Evolutionary conservation across 2,888 invertebrate species (phyloP), one percentile per base, ranked within the genome.

Genomic region (Agrotis segetum): DNA sequence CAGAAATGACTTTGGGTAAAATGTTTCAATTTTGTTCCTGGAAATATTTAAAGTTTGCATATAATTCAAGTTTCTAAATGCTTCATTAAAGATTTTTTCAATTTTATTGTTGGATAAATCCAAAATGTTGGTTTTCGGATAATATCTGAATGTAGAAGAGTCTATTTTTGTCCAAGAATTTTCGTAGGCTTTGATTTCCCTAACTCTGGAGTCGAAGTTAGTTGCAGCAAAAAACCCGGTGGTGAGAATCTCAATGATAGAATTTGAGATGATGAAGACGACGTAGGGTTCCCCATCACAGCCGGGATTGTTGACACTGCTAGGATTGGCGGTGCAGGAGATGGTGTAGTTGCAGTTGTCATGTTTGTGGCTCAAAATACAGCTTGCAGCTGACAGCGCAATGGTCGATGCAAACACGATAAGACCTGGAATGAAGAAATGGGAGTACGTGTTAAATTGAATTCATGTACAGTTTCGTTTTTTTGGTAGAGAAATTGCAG

Each of bases 131-230:
- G 79, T 82, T 74, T 91, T 92, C 0, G 88, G 24, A 70, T 92
- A 95, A 74, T 93, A 95, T 72, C 90, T 88, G 59, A 95, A 92
- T 60, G 75, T 56, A 7, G 83, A 66, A 4, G 80, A 58, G 17
- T 90, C 89, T 21, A 96, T 87, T 1, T 64, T 77, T 0, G 24
- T 59, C 94, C 95, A 95, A 2, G 63, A 68, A 73, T 93, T 94
- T 40, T 79, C 69, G 2, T 63, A 21, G 0, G 89, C 92, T 70
- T 77, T 85, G 14, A 96, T 86, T 65, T 72, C 81, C 50, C 91
- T 88, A n/a, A 96, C 94, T 71, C 91, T 87, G 2, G 88, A 83
- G 71, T 95, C 95, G 24, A 95, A 96, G 77, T 95, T 95, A 0
- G 95, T 96, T 5, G 92, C 70, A 3, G 92, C 89, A 60, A 96